Conservation (phyloP, 2,113 vertebrate genomes). For the Scatophagus argus region DNA sequence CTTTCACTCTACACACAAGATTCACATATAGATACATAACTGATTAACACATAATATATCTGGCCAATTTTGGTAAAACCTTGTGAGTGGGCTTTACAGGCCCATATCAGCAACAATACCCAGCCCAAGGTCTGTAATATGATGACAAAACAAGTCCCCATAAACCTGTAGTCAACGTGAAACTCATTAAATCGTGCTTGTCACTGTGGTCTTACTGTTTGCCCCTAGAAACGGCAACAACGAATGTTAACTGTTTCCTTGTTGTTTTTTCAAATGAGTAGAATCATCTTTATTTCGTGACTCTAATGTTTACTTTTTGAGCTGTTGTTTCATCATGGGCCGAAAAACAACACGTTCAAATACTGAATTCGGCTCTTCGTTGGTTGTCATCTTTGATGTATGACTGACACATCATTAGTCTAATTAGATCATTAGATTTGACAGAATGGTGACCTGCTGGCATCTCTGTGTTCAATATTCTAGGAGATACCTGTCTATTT, state of each 20-base stretch:
- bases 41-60: no score
- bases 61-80: neutral
- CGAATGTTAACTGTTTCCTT: conserved; percentile 18
- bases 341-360: neutral
- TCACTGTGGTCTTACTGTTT: neutral
- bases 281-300: neutral
- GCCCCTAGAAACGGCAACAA: neutral
- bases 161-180: neutral
- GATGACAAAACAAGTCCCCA: neutral
- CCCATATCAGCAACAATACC: neutral
- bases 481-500: neutral
- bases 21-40: no score
- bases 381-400: neutral
- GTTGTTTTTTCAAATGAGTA: neutral
- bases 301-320: neutral
- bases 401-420: conserved; percentile 36
- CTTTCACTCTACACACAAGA: no score
- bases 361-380: neutral
- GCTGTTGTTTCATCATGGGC: conserved; percentile 5
- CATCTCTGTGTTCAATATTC: conserved; percentile 24
- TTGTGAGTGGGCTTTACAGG: neutral
- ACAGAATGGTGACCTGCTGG: conserved; percentile 2
- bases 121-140: neutral
- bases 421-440: conserved; percentile 32
- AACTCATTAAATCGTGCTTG: neutral